Evolutionary conservation across 2,888 invertebrate species (phyloP).

Genomic region (Malachius bipustulatus): DNA sequence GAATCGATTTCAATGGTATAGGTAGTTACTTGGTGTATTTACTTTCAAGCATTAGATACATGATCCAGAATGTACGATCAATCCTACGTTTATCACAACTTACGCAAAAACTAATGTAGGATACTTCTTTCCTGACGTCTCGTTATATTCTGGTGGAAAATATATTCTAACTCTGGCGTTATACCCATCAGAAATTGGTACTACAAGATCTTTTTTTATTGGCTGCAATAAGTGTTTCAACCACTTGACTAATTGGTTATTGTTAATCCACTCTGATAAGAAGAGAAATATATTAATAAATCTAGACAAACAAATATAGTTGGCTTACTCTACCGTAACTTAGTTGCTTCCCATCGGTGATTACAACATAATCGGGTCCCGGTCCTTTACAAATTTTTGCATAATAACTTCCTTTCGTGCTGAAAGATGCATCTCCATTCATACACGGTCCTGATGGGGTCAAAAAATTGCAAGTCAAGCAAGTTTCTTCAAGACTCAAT

Average conservation of each 20-base stretch:
- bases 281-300: slow-evolving; percentile 17
- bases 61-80: no score
- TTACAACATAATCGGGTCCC: slow-evolving; percentile 45
- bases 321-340: no score
- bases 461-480: slow-evolving; percentile 55
- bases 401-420: slow-evolving; percentile 51
- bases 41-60: no score
- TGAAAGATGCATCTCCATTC: slow-evolving; percentile 46
- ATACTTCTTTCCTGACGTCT: slow-evolving; percentile 41
- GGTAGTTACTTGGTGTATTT: no score
- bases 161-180: slow-evolving; percentile 48
- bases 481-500: slow-evolving; percentile 32
- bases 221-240: slow-evolving; percentile 44
- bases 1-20: no score
- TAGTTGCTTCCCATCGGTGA: no score
- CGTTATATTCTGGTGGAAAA: slow-evolving; percentile 56
- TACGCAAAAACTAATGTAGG: slow-evolving; percentile 64
- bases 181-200: slow-evolving; percentile 36
- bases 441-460: slow-evolving; percentile 49
- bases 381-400: slow-evolving; percentile 56
- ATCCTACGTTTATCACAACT: slow-evolving; percentile 24
- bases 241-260: slow-evolving; percentile 39
- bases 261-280: slow-evolving; percentile 46
- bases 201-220: slow-evolving; percentile 40
- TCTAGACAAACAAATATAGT: slow-evolving; percentile 1